Evolutionary conservation across 2,888 invertebrate genomes (phyloP).

Genomic region (Arctia plantaginis): DNA sequence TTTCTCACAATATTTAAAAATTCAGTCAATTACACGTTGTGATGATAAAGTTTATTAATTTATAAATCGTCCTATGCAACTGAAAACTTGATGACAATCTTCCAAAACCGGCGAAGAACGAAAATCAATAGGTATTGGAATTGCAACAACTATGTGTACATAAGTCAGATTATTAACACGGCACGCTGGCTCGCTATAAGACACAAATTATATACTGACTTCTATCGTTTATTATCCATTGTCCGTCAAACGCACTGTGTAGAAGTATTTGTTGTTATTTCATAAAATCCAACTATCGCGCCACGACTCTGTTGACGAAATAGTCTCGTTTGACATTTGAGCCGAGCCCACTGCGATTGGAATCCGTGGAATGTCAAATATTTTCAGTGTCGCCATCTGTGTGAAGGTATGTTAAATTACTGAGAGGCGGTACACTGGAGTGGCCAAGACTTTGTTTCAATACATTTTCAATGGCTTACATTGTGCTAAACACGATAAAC

Average conservation of each 20-base stretch:
- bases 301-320: conserved; percentile 87
- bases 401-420: conserved; percentile 78
- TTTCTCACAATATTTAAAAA: conserved; percentile 58
- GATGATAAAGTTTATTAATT: conserved; percentile 37
- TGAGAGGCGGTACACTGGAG: conserved; percentile 77
- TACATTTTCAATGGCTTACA: conserved; percentile 22
- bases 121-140: conserved; percentile 80
- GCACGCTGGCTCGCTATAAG: conserved; percentile 67
- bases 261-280: conserved; percentile 82
- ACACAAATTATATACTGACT: conserved; percentile 72
- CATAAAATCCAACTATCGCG: conserved; percentile 85
- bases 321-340: conserved; percentile 90
- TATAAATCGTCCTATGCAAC: conserved; percentile 60
- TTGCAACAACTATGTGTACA: conserved; percentile 70
- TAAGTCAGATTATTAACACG: conserved; percentile 66
- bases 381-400: conserved; percentile 88
- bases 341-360: conserved; percentile 89
- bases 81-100: conserved; percentile 77
- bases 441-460: conserved; percentile 47
- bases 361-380: conserved; percentile 89
- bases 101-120: conserved; percentile 80
- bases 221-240: conserved; percentile 79
- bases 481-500: conserved; percentile 17
- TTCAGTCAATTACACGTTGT: conserved; percentile 44
- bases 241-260: conserved; percentile 76